phyloP scores from a whole-genome alignment of 2,797 vertebrate species.

The Macroramphosus scolopax region DNA sequence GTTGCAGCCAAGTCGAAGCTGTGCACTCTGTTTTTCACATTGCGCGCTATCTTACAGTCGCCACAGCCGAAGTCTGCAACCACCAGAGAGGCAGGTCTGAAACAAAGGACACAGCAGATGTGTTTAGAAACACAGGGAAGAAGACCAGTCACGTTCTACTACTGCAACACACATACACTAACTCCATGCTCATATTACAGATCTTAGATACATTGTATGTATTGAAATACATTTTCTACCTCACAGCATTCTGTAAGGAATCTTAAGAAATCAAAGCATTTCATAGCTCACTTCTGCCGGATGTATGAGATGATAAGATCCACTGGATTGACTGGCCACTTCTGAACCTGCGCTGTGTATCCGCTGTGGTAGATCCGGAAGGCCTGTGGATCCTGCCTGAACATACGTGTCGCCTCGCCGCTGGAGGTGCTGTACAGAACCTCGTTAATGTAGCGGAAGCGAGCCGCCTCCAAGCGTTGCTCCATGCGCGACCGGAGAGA shows the following conservation, averaged over 20 bases:
- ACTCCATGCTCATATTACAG: too few relatives aligned
- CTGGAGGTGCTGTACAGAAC: slow-evolving; percentile 85
- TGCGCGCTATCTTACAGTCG: slow-evolving; percentile 87
- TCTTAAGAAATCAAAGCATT: background rate
- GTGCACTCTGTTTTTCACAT: slow-evolving; percentile 87
- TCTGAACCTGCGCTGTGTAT: slow-evolving; percentile 84
- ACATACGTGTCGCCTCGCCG: slow-evolving; percentile 80
- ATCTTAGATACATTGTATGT: too few relatives aligned
- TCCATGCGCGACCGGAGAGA: slow-evolving; percentile 83
- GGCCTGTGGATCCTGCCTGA: slow-evolving; percentile 83
- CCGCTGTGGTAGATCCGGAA: slow-evolving; percentile 88
- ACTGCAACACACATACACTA: too few relatives aligned
- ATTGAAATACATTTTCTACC: too few relatives aligned
- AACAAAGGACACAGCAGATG: background rate
- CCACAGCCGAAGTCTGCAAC: slow-evolving; percentile 96
- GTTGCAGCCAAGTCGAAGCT: slow-evolving; percentile 88
- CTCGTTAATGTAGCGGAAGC: slow-evolving; percentile 92
- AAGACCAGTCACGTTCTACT: too few relatives aligned
- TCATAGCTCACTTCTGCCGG: slow-evolving; percentile 76
- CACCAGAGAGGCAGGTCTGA: slow-evolving; percentile 83
- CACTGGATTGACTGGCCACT: slow-evolving; percentile 88
- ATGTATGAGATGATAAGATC: slow-evolving; percentile 83
- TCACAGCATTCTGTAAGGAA: background rate
- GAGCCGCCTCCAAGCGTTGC: slow-evolving; percentile 82
- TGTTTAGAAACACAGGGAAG: background rate